phyloP scores from a whole-genome alignment of 2,113 vertebrate genomes.

The Desmodus rotundus region DNA sequence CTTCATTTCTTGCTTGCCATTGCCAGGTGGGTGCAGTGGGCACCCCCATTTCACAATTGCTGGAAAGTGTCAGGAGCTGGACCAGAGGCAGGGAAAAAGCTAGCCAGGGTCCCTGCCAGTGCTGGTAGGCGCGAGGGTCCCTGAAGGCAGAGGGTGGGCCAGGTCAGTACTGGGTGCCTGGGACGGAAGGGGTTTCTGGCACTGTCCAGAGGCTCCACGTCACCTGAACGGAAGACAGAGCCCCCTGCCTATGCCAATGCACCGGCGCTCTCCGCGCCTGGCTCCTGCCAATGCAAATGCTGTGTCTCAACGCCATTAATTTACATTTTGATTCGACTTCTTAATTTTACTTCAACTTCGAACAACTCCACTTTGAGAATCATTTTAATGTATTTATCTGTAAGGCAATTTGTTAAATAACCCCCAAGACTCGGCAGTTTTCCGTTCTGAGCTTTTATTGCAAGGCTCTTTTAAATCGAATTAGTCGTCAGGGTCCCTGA shows the following conservation, averaged over 20 bases:
- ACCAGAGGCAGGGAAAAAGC: not conserved
- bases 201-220: not conserved
- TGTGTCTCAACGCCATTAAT: slow-evolving; percentile 40
- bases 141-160: not conserved
- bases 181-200: slow-evolving; percentile 33
- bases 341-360: slow-evolving; percentile 67
- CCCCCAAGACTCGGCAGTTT: slow-evolving; percentile 70
- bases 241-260: not conserved
- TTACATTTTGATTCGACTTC: slow-evolving; percentile 71
- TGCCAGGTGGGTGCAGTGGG: not conserved
- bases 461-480: slow-evolving; percentile 70
- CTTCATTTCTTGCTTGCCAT: not conserved
- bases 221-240: slow-evolving; percentile 56
- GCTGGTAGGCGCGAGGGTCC: not conserved
- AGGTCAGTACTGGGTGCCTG: not conserved
- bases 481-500: slow-evolving; percentile 64
- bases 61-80: not conserved
- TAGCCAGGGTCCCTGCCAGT: not conserved
- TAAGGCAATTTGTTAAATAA: slow-evolving; percentile 75
- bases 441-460: slow-evolving; percentile 65
- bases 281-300: slow-evolving; percentile 39
- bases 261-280: not conserved
- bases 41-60: not conserved
- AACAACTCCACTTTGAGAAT: slow-evolving; percentile 54
- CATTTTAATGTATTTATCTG: slow-evolving; percentile 73